Evolutionary conservation across 2,888 invertebrate genomes (phyloP).

Genomic region (Xiphydria camelus): DNA sequence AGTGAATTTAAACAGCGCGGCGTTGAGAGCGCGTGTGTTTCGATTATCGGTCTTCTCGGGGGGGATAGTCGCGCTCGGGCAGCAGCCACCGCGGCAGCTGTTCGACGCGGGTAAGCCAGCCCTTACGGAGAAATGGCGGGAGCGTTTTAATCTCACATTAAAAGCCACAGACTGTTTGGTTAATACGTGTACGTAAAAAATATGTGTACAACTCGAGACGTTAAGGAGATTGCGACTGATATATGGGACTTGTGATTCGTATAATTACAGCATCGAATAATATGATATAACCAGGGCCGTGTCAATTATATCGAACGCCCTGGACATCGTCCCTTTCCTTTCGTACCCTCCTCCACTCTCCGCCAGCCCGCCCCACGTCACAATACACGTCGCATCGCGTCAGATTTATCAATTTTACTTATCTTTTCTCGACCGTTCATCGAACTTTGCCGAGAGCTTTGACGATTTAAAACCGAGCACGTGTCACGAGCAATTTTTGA

Average conservation of each 20-base stretch:
- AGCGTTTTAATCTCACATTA: not conserved
- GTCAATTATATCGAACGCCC: constrained; percentile 20
- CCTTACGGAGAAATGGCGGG: constrained; percentile 7
- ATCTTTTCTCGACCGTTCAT: too few relatives aligned
- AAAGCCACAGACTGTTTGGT: too few relatives aligned
- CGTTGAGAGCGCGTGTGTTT: constrained; percentile 29
- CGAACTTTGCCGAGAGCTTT: too few relatives aligned
- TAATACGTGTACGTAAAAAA: too few relatives aligned
- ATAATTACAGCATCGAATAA: constrained; percentile 35
- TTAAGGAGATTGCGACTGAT: not conserved
- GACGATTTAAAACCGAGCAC: too few relatives aligned
- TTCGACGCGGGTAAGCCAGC: constrained; percentile 31
- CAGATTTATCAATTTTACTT: too few relatives aligned
- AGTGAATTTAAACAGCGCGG: constrained; percentile 47
- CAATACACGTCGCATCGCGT: too few relatives aligned
- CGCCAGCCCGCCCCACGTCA: too few relatives aligned
- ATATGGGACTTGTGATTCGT: constrained; percentile 31
- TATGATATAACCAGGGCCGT: constrained; percentile 39
- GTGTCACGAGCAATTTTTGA: too few relatives aligned
- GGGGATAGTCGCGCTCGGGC: constrained; percentile 34
- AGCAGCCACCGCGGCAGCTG: constrained; percentile 43
- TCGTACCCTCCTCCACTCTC: constrained; percentile 9
- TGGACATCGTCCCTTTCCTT: constrained; percentile 10
- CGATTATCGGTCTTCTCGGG: constrained; percentile 31
- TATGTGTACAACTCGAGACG: not conserved